Evolutionary conservation across 2,888 invertebrate species (phyloP), one percentile per base, ranked within the genome.

Genomic region (Homarus gammarus): DNA sequence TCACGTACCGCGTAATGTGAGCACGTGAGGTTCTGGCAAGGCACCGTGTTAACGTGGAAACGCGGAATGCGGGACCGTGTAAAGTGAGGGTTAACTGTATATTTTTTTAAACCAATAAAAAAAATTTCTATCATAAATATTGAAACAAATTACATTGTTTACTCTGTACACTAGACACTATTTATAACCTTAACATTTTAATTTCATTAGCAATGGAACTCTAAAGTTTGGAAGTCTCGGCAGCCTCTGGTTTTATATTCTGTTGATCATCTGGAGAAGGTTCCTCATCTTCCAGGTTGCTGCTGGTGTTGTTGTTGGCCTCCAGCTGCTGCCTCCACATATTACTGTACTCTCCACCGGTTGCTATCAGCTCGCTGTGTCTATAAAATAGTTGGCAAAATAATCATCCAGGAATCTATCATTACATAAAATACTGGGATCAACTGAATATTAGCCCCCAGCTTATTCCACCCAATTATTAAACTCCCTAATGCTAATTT

Each of bases 291-390:
- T 18, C 56, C n/a, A 2, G 1, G 72, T n/a, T 6, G 49, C n/a
- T 3, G n/a, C 44, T 77, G n/a, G 61, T 40, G n/a, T 91, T 87
- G 75, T 92, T 91, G 86, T 95, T 94, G 85, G 94, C 96, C 93
- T 96, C 96, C 12, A 97, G 94, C 93, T 99, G 99, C 92, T 98
- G 97, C 92, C 96, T 96, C 99, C 99, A 99, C 99, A 99, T 99
- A 40, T 96, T 95, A 0, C 97, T 96, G 94, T 99, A 99, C 81
- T 97, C 94, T 3, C 98, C 98, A 91, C 95, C 96, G 93, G 95
- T 94, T 0, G 95, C 94, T 77, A 97, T 94, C 5, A 97, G 94
- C 78, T 96, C 95, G 91, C 96, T 96, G 94, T 97, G 97, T 82
- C 97, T 97, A 94, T 68, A 95, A 94, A 91, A 38, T 49, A 31